Percentiles rank a stretch among this genome's conserved stretches.
phyloP scores from a whole-genome alignment of 64 coral and sea anemone genomes.

The Actinia tenebrosa region DNA sequence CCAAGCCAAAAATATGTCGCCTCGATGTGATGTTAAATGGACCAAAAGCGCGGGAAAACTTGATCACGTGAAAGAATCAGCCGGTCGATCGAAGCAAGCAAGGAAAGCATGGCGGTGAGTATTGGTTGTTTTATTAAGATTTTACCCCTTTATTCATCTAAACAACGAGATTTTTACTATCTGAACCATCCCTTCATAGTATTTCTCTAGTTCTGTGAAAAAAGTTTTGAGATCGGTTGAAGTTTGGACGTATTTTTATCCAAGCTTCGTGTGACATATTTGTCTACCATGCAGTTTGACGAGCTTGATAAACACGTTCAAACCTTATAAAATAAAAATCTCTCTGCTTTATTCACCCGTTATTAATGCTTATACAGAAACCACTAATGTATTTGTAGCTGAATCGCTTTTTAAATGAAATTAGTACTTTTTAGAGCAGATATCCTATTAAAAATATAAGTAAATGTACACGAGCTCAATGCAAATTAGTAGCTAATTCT shows the following conservation, averaged over 20 bases:
- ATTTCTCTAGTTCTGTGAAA: background rate
- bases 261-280: background rate
- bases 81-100: slow-evolving; percentile 8
- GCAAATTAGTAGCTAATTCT: background rate
- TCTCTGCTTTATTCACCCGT: background rate
- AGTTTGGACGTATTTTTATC: background rate
- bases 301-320: background rate
- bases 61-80: slow-evolving; percentile 35
- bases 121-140: background rate
- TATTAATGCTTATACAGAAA: background rate
- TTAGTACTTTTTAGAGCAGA: background rate
- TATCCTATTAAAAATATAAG: background rate
- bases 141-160: background rate
- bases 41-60: slow-evolving; percentile 29
- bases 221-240: background rate
- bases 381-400: background rate
- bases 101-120: slow-evolving; percentile 20
- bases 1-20: background rate
- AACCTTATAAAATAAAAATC: background rate
- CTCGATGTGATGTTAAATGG: slow-evolving; percentile 28
- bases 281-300: background rate
- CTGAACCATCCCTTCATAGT: background rate
- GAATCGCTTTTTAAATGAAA: background rate
- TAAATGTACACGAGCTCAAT: background rate
- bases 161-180: background rate